Evolutionary conservation across 2,888 invertebrate species (phyloP), one percentile per base, ranked within the genome.

Genomic region (Polymixis flavicincta): DNA sequence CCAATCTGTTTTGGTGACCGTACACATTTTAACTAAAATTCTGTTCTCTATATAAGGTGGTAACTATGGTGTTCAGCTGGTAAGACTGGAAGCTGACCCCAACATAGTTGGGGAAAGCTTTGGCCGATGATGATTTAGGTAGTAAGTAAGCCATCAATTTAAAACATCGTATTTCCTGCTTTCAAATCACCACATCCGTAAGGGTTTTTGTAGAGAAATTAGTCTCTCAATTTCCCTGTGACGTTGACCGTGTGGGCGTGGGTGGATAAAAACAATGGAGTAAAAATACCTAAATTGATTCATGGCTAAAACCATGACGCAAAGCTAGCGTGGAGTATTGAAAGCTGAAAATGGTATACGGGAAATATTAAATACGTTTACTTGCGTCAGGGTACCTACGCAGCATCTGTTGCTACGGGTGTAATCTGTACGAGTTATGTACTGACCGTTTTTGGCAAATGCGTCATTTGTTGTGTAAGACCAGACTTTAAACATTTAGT

Each of bases 301-400:
- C 63, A 82, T 72, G 76, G 75, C 71, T 76, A 80, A 86, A 76
- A 79, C 78, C 73, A 63, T 85, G 81, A 87, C 88, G 85, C 84
- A 64, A 3, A 22, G 14, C 19, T 65, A 37, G 9, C 25, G n/a
- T 63, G 57, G 17, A 25, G n/a, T 25, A 65, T 74, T 65, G 19
- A 50, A 71, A 55, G 37, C 60, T 83, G 63, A 64, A 74, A 73
- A 32, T 14, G 55, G 48, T 66, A 17, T 50, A 71, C 32, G 64
- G 75, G 68, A 65, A 83, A 68, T 74, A 74, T 68, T 64, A 19
- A 25, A 63, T 37, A 68, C 37, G 59, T 69, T 79, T 37, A 57
- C 67, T 71, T 83, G 63, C 81, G 74, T 82, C 84, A 79, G 57
- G 52, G 13, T 69, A 32, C n/a, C 7, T 37, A 25, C 55, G 22